phyloP scores from a whole-genome alignment of 2,113 vertebrate species.

The Synodontis membranacea region DNA sequence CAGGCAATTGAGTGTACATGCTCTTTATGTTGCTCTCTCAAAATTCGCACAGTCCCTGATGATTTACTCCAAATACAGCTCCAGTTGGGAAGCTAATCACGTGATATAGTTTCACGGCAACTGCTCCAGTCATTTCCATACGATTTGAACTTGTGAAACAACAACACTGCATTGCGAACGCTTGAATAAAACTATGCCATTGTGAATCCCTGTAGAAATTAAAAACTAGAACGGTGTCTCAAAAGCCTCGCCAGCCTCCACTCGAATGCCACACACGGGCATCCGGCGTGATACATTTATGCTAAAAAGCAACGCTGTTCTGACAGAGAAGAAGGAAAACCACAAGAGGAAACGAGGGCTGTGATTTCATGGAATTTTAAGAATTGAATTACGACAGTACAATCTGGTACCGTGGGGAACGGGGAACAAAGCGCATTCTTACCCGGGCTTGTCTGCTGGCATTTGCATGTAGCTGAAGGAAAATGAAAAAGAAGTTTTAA shows the following conservation, averaged over 20 bases:
- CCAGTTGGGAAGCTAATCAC: conserved; percentile 45
- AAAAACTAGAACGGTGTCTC: conserved; percentile 50
- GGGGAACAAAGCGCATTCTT: conserved; percentile 35
- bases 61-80: conserved; percentile 52
- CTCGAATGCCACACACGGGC: conserved; percentile 55
- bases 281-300: conserved; percentile 50
- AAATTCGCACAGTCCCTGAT: conserved; percentile 39
- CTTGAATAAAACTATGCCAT: conserved; percentile 25
- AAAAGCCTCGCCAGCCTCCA: conserved; percentile 58
- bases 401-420: conserved; percentile 40
- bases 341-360: conserved; percentile 37
- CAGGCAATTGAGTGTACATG: conserved; percentile 15
- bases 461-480: conserved; percentile 49
- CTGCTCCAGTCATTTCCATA: conserved; percentile 20
- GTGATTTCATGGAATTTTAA: conserved; percentile 46
- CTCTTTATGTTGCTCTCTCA: conserved; percentile 39
- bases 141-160: conserved; percentile 12
- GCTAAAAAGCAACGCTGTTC: conserved; percentile 28
- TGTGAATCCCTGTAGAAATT: conserved; percentile 57
- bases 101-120: not conserved
- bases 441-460: conserved; percentile 35
- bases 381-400: conserved; percentile 54
- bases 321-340: conserved; percentile 39
- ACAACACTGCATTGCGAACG: conserved; percentile 26
- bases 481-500: conserved; percentile 60